Percentiles rank a stretch among this genome's conserved stretches.
These are phyloP conservation scores for Cheilosia vulpina DNA, from an alignment of 2,888 invertebrate genomes.

Conservation along the genomic window DNA sequence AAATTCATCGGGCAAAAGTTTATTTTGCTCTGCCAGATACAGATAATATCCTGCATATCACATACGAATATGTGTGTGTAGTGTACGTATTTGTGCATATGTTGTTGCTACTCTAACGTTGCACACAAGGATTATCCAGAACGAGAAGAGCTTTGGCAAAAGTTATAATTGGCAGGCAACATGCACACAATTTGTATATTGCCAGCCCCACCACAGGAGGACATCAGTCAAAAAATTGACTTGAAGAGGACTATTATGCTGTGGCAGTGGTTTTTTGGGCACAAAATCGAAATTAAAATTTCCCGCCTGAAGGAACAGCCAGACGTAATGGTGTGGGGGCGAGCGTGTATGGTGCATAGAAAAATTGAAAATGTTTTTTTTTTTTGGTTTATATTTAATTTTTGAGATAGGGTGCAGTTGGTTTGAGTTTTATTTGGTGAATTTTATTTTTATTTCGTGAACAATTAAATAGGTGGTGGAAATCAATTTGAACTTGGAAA, in stretches of 20 bases:
- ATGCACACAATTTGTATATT: background rate
- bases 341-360: constrained; percentile 41
- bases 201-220: constrained; percentile 6
- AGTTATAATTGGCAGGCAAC: constrained; percentile 69
- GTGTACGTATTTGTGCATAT: background rate
- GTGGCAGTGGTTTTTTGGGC: constrained; percentile 63
- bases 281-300: constrained; percentile 73
- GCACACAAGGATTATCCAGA: constrained; percentile 61
- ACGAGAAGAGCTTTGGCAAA: constrained; percentile 63
- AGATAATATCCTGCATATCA: constrained; percentile 31
- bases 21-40: constrained; percentile 3
- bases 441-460: background rate
- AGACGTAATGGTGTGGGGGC: constrained; percentile 50
- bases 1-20: constrained; percentile 53
- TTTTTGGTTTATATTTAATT: background rate
- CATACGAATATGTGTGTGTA: background rate
- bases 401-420: constrained; percentile 26
- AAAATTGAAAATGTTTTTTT: constrained; percentile 23
- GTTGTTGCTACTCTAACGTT: constrained; percentile 10
- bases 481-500: background rate
- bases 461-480: background rate
- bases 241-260: constrained; percentile 46
- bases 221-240: constrained; percentile 64
- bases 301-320: constrained; percentile 65
- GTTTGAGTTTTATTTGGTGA: background rate